Evolutionary conservation across 2,113 vertebrate species (phyloP), one percentile per base, ranked within the genome.

Genomic region (Oreotrochilus melanogaster): DNA sequence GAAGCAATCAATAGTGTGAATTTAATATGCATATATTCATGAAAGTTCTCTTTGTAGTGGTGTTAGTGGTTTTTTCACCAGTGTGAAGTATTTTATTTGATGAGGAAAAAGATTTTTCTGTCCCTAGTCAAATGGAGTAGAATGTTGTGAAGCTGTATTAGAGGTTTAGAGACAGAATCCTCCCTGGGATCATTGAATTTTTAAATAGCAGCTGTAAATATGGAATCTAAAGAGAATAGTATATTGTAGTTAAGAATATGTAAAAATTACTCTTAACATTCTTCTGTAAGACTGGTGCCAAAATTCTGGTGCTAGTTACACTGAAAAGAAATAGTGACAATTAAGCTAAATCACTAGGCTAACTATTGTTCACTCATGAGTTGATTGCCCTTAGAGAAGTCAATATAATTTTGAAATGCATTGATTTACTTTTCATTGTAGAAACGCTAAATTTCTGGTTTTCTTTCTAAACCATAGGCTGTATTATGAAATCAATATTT

Each of bases 401-500:
- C 92, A 72, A 67, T 92, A 81, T 62, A 39, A 67, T 93, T 88
- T 93, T 92, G 51, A 93, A 96, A 92, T 65, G 23, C 48, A 81
- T 90, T 74, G 78, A 92, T 96, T 86, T 30, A 31, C 45, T 88
- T 93, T 86, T 95, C 75, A 31, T 91, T 83, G 51, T 90, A 86
- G 64, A 78, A 93, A 80, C 78, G 57, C 75, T 84, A 0, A 80
- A 56, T 78, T 92, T 91, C 69, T 92, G 56, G 16, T 53, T 93
- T 92, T 89, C 76, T 88, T 96, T 94, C 35, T 67, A 74, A 93
- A 88, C 43, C 37, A 51, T 70, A 94, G 78, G 48, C 61, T 93
- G 78, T 48, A 53, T 92, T 95, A 65, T 93, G 57, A 95, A 94
- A 88, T 94, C 92, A 92, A 93, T 93, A 83, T 88, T 97, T 94